Evolutionary conservation across 2,113 vertebrate species (phyloP).

Genomic region (Isichthys henryi): DNA sequence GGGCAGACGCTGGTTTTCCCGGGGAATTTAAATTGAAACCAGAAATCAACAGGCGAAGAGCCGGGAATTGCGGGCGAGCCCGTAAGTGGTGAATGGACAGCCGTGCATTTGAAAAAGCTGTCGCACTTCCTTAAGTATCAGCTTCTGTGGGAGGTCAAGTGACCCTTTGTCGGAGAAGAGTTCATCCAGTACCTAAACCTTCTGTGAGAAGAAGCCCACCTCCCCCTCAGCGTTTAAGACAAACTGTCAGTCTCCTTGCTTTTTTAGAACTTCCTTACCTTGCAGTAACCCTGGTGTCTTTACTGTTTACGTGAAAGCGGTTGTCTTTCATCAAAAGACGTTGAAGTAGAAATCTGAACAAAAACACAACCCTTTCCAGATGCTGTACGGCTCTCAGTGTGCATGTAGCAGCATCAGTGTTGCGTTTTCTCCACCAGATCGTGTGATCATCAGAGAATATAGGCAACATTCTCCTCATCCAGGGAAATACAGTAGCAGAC

Average conservation of each 20-base stretch:
- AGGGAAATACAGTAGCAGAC: not conserved
- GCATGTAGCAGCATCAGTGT: not conserved
- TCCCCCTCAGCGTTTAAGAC: not conserved
- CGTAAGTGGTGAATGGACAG: not conserved
- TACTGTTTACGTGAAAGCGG: not conserved
- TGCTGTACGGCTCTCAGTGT: not conserved
- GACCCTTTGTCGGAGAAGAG: not conserved
- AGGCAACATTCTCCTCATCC: not conserved
- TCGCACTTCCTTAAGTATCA: not conserved
- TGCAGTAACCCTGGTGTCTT: not conserved
- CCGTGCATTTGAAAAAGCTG: not conserved
- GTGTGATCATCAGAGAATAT: not conserved
- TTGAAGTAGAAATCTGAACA: not conserved
- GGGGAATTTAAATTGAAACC: not conserved
- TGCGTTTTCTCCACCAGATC: not conserved
- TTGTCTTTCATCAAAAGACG: not conserved
- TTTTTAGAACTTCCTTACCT: not conserved
- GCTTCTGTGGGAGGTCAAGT: not conserved
- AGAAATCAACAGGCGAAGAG: not conserved
- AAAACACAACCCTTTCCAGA: not conserved
- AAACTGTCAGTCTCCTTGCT: not conserved
- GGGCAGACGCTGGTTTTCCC: not conserved
- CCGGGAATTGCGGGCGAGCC: not conserved
- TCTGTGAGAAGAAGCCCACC: not conserved
- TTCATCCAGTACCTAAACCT: not conserved